These are phyloP conservation scores for Sakesphorus luctuosus DNA, from an alignment of 2,113 vertebrate genomes.

Conservation along the genomic window DNA sequence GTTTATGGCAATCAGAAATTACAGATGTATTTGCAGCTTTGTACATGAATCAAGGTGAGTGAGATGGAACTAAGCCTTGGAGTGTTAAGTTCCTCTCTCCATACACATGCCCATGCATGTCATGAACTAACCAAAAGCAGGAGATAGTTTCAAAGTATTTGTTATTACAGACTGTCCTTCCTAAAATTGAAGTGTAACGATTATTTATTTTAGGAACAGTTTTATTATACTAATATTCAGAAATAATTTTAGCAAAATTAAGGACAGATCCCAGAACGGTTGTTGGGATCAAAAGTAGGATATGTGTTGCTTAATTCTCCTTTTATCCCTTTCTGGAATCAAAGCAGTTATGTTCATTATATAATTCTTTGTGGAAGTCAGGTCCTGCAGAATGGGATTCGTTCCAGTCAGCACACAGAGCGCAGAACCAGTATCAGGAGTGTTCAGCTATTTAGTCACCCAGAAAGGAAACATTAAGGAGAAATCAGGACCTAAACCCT, in stretches of 20 bases:
- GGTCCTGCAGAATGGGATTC: not conserved
- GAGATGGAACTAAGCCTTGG: not conserved
- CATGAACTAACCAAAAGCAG: not conserved
- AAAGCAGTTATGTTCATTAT: not conserved
- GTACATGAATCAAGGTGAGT: not conserved
- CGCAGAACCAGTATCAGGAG: not conserved
- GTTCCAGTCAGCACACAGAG: not conserved
- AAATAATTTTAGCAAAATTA: not conserved
- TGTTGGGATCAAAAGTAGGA: not conserved
- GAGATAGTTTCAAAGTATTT: not conserved
- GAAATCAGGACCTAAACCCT: not conserved
- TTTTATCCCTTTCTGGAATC: not conserved
- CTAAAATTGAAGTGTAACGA: not conserved
- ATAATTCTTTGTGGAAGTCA: not conserved
- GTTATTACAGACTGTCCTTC: not conserved
- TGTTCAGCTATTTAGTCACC: not conserved
- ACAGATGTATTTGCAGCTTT: not conserved
- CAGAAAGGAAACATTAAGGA: not conserved
- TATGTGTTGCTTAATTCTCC: not conserved
- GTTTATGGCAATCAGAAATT: not conserved
- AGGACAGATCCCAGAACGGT: not conserved
- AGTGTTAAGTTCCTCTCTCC: not conserved
- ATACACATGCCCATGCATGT: not conserved
- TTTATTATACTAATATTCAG: not conserved
- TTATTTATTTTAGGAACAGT: not conserved